Percentiles rank a stretch among this genome's conserved stretches.
Conservation (phyloP, 2,113 vertebrate species). For the Alces alces region DNA sequence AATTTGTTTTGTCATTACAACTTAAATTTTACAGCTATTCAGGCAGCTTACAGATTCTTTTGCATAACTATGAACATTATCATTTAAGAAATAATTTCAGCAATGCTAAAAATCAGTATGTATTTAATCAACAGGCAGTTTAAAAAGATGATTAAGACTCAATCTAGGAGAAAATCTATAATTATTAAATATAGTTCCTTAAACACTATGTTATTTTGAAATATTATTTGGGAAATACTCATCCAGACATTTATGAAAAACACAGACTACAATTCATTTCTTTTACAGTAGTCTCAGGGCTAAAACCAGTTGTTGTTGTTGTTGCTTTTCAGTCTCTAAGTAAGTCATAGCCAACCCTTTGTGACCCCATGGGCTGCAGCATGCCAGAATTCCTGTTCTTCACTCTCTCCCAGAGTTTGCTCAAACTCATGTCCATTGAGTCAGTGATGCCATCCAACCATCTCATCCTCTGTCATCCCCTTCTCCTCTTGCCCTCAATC, state of each 20-base stretch:
- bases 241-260: not conserved
- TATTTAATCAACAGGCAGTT: conserved; percentile 39
- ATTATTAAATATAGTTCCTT: not conserved
- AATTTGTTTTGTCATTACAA: not conserved
- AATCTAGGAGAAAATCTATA: not conserved
- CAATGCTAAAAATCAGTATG: conserved; percentile 19
- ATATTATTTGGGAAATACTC: not conserved
- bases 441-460: not conserved
- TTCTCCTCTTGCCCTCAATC: not conserved
- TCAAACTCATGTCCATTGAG: not conserved
- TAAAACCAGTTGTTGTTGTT: not conserved
- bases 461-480: not conserved
- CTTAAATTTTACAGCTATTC: not conserved
- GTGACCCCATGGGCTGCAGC: not conserved
- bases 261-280: not conserved
- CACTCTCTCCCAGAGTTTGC: not conserved
- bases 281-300: not conserved
- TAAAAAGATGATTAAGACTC: not conserved
- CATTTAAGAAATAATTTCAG: conserved; percentile 25
- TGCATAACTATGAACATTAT: not conserved
- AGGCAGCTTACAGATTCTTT: not conserved
- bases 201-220: not conserved
- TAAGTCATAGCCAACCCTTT: not conserved
- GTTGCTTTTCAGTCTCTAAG: not conserved
- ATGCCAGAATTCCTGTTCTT: not conserved